Percentiles rank a stretch among this genome's conserved stretches.
These are phyloP conservation scores for Heptranchias perlo DNA, from an alignment of 2,113 vertebrate genomes.

Conservation along the genomic window DNA sequence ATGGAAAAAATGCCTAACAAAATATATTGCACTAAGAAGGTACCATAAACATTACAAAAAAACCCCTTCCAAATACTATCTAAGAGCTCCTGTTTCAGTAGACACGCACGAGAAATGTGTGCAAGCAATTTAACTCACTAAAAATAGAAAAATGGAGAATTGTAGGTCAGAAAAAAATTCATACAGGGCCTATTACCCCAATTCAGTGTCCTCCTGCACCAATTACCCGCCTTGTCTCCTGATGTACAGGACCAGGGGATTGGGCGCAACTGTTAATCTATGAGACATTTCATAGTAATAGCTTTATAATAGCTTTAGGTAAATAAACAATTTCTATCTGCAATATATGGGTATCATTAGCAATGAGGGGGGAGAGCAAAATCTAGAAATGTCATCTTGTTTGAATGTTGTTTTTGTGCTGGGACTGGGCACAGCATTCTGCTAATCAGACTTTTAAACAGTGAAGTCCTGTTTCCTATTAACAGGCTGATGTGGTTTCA, in stretches of 20 bases:
- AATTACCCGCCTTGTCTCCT: not conserved
- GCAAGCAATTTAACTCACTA: not conserved
- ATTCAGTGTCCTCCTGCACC: not conserved
- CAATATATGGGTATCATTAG: constrained; percentile 30
- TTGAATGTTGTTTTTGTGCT: not conserved
- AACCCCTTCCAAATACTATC: not conserved
- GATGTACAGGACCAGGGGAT: not conserved
- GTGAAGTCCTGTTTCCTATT: constrained; percentile 10
- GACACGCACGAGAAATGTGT: not conserved
- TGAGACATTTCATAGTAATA: not conserved
- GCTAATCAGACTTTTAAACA: constrained; percentile 22
- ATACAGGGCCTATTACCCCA: not conserved
- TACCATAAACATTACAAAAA: not conserved
- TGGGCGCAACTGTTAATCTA: not conserved
- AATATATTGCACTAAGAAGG: not conserved
- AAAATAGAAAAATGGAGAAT: not conserved
- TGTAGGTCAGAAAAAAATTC: not conserved
- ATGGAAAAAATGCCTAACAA: not conserved
- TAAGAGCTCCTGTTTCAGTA: not conserved
- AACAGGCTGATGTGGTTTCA: not conserved
- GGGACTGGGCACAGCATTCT: not conserved
- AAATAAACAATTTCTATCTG: not conserved
- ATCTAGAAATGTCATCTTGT: not conserved
- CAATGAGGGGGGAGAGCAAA: not conserved
- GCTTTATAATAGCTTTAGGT: not conserved